phyloP scores from a whole-genome alignment of 1,140 invertebrate species.

The Thaumatotibia leucotreta region DNA sequence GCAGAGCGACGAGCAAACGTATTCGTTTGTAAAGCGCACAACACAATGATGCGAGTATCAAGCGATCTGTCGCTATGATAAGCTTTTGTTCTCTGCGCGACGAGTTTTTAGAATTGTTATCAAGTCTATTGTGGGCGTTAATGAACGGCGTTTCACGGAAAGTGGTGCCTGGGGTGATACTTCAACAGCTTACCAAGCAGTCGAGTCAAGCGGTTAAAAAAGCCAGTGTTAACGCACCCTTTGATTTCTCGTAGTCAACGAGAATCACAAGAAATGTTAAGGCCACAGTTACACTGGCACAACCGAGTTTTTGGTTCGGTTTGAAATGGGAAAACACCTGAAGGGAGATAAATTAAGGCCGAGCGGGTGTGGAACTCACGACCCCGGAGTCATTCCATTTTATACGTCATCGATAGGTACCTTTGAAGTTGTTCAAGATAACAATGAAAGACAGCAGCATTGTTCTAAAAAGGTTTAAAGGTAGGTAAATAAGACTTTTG shows the following conservation, averaged over 20 bases:
- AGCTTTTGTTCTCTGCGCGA: conserved; percentile 45
- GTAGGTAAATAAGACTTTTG: too few relatives aligned
- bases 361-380: conserved; percentile 27
- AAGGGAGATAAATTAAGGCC: conserved; percentile 32
- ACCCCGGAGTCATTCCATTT: conserved; percentile 12
- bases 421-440: background rate
- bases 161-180: conserved; percentile 18
- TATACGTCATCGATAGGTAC: background rate
- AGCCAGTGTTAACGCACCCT: background rate
- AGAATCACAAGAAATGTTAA: background rate
- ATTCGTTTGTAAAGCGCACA: conserved; percentile 10
- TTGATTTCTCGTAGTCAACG: too few relatives aligned
- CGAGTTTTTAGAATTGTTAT: conserved; percentile 52
- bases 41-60: conserved; percentile 23
- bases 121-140: conserved; percentile 42
- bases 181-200: background rate
- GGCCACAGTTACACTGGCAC: background rate
- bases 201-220: background rate
- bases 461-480: too few relatives aligned
- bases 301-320: background rate
- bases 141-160: conserved; percentile 45
- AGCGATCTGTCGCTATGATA: conserved; percentile 33
- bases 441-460: background rate
- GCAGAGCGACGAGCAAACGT: background rate
- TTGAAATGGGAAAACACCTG: background rate